Evolutionary conservation across 1,140 invertebrate species (phyloP), one percentile per base, ranked within the genome.

Genomic region (Microplitis demolitor): DNA sequence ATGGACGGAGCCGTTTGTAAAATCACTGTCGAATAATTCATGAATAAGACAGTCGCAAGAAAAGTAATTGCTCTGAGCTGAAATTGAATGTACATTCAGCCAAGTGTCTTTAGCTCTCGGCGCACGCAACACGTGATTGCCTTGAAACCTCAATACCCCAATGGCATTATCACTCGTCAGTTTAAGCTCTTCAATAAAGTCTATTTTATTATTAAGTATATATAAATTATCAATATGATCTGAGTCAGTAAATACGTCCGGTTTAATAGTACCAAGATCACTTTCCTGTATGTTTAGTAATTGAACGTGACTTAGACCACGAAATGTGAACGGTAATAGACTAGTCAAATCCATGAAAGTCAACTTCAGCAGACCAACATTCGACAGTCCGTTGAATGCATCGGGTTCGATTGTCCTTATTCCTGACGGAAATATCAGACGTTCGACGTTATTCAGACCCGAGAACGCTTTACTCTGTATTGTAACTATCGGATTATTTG

Each of bases 31-130:
- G 9, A 94, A 85, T 8, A 95, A 88, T 50, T 92, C 91, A 76
- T 93, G 91, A 4, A 93, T 89, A 72, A 93, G 93, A 76, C 94
- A 96, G 82, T 95, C 94, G 80, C 94, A 96, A 0, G 94, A 94
- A 78, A 95, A 93, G 79, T 95, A 93, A 82, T 96, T 96, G 4
- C 90, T 89, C 5, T 90, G 85, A 62, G 94, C 90, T 76, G 90
- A 91, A 34, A 95, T 79, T 45, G 89, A 89, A 58, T 90, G 90
- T 4, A 94, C 92, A 1, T 88, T 89, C 72, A 93, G 89, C 4
- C 92, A 84, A 6, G 90, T 87, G 45, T 95, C 90, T 1, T 89
- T 87, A 66, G 91, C 90, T 4, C 89, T 88, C 0, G 92, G 92
- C 0, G 91, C 91, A 76, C 94, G 92, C 31, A 96, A 82, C 71